phyloP scores from a whole-genome alignment of 2,888 invertebrate species.

The Spodoptera exigua region DNA sequence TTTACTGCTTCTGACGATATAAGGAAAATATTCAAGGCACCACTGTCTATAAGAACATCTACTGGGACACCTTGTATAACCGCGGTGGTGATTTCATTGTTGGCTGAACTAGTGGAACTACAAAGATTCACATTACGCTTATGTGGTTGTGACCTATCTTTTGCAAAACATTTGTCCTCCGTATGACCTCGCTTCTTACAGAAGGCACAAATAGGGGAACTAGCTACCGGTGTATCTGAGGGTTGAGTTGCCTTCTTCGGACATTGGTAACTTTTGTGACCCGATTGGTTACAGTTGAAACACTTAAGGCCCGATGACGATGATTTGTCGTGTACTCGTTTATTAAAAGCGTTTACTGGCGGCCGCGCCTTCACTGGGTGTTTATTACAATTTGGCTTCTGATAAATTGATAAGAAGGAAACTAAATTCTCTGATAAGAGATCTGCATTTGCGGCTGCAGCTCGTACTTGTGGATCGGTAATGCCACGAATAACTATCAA shows the following conservation, averaged over 20 bases:
- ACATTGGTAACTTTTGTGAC: no score
- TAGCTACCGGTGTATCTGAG: no score
- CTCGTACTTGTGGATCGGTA: slow-evolving; percentile 12
- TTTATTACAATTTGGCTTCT: slow-evolving; percentile 3
- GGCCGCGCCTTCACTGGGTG: no score
- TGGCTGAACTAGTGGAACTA: neutral
- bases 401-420: slow-evolving; percentile 17
- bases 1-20: slow-evolving; percentile 38
- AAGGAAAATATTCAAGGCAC: slow-evolving; percentile 40
- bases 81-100: slow-evolving; percentile 13
- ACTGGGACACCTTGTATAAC: slow-evolving; percentile 39
- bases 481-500: slow-evolving; percentile 20
- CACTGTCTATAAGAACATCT: slow-evolving; percentile 52
- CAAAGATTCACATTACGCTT: slow-evolving; percentile 13
- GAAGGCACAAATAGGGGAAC: neutral
- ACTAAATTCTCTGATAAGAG: slow-evolving; percentile 7
- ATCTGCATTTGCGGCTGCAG: slow-evolving; percentile 16
- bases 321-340: no score
- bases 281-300: no score
- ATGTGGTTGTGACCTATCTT: neutral
- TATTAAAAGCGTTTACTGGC: no score
- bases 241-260: no score
- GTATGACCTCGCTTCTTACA: slow-evolving; percentile 16
- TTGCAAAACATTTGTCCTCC: slow-evolving; percentile 6
- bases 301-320: no score